Evolutionary conservation across 2,797 vertebrate species (phyloP).

Genomic region (Leptatherina wallacei): DNA sequence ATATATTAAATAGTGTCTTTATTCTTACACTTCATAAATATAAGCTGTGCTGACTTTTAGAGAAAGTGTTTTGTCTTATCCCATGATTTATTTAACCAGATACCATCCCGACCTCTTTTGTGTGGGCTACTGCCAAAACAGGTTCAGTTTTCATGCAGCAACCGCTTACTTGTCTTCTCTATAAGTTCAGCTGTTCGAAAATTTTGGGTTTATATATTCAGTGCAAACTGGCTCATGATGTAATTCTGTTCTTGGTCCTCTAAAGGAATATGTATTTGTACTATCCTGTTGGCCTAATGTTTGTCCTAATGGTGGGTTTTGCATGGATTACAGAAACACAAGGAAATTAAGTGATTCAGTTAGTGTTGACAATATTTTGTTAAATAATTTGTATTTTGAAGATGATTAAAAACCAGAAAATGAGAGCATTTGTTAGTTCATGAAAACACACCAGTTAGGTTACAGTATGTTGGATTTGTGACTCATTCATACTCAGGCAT

Average conservation of each 20-base stretch:
- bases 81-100: slow-evolving; percentile 38
- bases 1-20: background rate
- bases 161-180: slow-evolving; percentile 50
- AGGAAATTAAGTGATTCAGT: background rate
- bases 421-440: background rate
- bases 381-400: background rate
- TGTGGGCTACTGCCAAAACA: slow-evolving; percentile 51
- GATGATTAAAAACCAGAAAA: background rate
- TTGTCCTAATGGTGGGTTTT: slow-evolving; percentile 1
- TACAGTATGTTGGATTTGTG: slow-evolving; percentile 13
- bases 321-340: background rate
- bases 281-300: slow-evolving; percentile 5
- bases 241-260: slow-evolving; percentile 24
- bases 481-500: slow-evolving; percentile 24
- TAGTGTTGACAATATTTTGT: background rate
- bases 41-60: slow-evolving; percentile 8
- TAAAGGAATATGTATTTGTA: slow-evolving; percentile 21
- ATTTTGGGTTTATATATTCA: slow-evolving; percentile 40
- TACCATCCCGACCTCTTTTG: slow-evolving; percentile 41
- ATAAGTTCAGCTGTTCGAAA: slow-evolving; percentile 45
- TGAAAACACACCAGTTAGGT: slow-evolving; percentile 8
- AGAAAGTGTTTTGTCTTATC: slow-evolving; percentile 19
- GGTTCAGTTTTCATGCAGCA: slow-evolving; percentile 45
- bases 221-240: slow-evolving; percentile 22
- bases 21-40: no score